Evolutionary conservation across 2,888 invertebrate genomes (phyloP), one percentile per base, ranked within the genome.

Genomic region (Carpatolechia fugitivella): DNA sequence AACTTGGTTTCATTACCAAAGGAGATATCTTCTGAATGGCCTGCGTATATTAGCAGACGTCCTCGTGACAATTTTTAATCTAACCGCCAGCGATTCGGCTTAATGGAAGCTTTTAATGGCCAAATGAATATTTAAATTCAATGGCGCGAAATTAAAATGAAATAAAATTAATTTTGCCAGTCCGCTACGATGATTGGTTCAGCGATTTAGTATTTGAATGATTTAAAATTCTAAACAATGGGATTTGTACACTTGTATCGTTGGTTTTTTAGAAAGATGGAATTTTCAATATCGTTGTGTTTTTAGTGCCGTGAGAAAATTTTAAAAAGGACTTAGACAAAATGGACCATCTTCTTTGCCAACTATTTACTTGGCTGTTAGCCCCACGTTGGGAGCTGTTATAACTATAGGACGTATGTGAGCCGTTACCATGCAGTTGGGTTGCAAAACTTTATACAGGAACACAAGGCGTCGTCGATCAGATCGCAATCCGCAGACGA

Each of bases 71-170:
- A 74, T 77, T 80, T 82, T 82, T 80, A 79, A 80, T 79, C 72
- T 62, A 59, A 59, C 60, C 59, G 56, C 62, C 64, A 59, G 58
- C 73, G 77, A 76, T 80, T 80, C 74, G 69, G 66, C 73, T 68
- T 82, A 85, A 84, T 84, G 84, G 80, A 77, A 78, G 72, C 74
- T 78, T 79, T 76, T 76, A 80, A 83, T 77, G 76, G 68, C 70
- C 78, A 61, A 78, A 82, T 85, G 80, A 85, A 84, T 84, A 83
- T 81, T 84, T 80, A 82, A 82, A 73, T 69, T 69, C 72, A 68
- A 69, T 66, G 63, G 70, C 65, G 68, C 71, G 67, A 77, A 78
- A 80, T 82, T 80, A 76, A 77, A 81, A 80, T 80, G 69, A 74
- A 77, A 80, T 78, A 74, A 77, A 80, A 81, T 80, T 78, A 78